Evolutionary conservation across 2,113 vertebrate genomes (phyloP), one percentile per base, ranked within the genome.

Genomic region (Cyprinodon tularosa): DNA sequence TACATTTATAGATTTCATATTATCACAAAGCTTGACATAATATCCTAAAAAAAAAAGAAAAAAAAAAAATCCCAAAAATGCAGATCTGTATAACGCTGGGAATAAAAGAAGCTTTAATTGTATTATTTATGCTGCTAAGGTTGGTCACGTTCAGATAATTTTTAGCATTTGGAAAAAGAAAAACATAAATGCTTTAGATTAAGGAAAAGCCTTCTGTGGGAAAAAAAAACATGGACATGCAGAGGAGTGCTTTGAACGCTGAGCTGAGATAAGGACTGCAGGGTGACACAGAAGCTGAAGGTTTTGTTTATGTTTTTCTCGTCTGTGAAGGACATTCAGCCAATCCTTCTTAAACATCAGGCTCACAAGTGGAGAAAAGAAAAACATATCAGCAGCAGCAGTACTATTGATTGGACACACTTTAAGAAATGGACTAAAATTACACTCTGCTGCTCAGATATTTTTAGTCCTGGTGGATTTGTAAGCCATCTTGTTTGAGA

Each of bases 231-330:
- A 79, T 64, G 67, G 59, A 12, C 67, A 74, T 65, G 60, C 62
- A 73, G 62, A 66, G 72, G 60, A 62, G 29, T 76, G 40, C 65
- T 84, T 72, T 77, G 70, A 84, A 80, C 50, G 74, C 15, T 81
- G 69, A 67, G 47, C 78, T 62, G 76, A 77, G 81, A 65, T 2
- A 66, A 44, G 61, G 48, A 71, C 59, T n/a, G 67, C 74, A 45
- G 66, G 2, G 9, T 45, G 44, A 45, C 44, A 57, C 69, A 48
- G 38, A 62, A 66, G 62, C 4, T 57, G 59, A 77, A 22, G 68
- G 29, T 45, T 0, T 40, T 87, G 87, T 84, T 84, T 71, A 66
- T 74, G 60, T 82, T 84, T 29, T 62, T 77, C 29, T 47, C 53
- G 36, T 78, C 57, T 74, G 57, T 63, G 78, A 62, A 17, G 15